A percentile compares a stretch with the other conserved stretches of the same genome.
These are phyloP conservation scores for Euclidia mi DNA, from an alignment of 2,888 invertebrate species.

Conservation along the genomic window DNA sequence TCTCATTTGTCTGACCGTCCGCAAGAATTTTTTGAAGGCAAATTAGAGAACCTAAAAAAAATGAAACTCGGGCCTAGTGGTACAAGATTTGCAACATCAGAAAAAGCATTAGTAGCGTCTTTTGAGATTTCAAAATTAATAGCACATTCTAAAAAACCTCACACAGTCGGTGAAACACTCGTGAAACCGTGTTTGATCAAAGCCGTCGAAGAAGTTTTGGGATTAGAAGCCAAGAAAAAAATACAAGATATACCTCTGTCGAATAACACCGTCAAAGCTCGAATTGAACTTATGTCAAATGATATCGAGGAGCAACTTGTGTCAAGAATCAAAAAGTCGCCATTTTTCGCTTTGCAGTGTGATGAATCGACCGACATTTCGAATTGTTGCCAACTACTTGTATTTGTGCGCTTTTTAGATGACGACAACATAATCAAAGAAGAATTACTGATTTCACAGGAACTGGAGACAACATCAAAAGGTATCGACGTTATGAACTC, in stretches of 20 bases:
- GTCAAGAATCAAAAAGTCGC: constrained; percentile 11
- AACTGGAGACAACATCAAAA: constrained; percentile 24
- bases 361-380: constrained; percentile 49
- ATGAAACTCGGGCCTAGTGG: constrained; percentile 10
- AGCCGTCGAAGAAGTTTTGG: constrained; percentile 14
- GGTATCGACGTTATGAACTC: constrained; percentile 28
- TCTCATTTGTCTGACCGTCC: constrained; percentile 5
- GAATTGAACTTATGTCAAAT: constrained; percentile 17
- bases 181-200: constrained; percentile 6
- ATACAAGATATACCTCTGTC: constrained; percentile 1
- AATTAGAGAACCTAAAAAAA: constrained; percentile 6
- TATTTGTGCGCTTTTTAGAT: constrained; percentile 48
- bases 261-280: constrained; percentile 14
- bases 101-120: not conserved
- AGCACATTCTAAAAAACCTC: constrained; percentile 14
- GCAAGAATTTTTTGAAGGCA: not conserved
- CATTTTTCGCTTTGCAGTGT: constrained; percentile 44
- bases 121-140: constrained; percentile 15
- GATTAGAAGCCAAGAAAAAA: constrained; percentile 9
- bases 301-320: constrained; percentile 20
- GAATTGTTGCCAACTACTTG: constrained; percentile 48
- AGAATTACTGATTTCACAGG: constrained; percentile 26
- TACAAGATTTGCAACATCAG: constrained; percentile 1
- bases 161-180: constrained; percentile 14
- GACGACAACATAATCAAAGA: constrained; percentile 25